These are phyloP conservation scores for Catonia carolina DNA, from an alignment of 2,888 invertebrate species.

Conservation along the genomic window DNA sequence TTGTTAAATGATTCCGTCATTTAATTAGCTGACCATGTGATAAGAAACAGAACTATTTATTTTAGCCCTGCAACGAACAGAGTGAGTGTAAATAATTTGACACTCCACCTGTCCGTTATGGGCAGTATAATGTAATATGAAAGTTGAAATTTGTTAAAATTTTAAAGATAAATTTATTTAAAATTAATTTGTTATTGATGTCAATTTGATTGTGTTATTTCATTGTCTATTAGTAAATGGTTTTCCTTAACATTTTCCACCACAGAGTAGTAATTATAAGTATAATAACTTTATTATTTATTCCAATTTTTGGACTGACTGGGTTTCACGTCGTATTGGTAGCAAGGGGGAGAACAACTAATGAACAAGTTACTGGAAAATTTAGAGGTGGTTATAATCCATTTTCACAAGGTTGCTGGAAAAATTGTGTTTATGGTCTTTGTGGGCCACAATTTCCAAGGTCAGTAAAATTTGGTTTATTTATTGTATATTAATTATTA, in stretches of 20 bases:
- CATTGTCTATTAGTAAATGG: constrained; percentile 40
- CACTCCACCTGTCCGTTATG: no score
- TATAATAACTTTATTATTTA: constrained; percentile 81
- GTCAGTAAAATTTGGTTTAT: constrained; percentile 47
- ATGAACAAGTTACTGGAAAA: constrained; percentile 99
- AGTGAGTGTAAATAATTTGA: no score
- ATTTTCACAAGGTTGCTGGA: constrained; percentile 91
- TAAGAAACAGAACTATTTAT: no score
- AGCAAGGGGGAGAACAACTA: constrained; percentile 93
- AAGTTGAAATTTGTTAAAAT: no score
- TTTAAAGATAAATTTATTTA: no score
- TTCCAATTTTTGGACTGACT: constrained; percentile 96
- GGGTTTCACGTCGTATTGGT: constrained; percentile 98
- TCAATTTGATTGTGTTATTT: no score
- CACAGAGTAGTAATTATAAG: constrained; percentile 84
- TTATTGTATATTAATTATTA: neutral
- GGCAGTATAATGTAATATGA: no score
- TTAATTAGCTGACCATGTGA: no score
- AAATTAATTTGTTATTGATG: no score
- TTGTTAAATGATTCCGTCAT: no score
- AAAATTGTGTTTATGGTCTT: constrained; percentile 90
- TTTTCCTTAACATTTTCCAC: constrained; percentile 4
- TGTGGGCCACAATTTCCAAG: constrained; percentile 97
- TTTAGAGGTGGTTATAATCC: constrained; percentile 99
- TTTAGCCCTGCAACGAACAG: no score